Evolutionary conservation across 2,797 vertebrate genomes (phyloP).

Genomic region (Spatula clypeata): DNA sequence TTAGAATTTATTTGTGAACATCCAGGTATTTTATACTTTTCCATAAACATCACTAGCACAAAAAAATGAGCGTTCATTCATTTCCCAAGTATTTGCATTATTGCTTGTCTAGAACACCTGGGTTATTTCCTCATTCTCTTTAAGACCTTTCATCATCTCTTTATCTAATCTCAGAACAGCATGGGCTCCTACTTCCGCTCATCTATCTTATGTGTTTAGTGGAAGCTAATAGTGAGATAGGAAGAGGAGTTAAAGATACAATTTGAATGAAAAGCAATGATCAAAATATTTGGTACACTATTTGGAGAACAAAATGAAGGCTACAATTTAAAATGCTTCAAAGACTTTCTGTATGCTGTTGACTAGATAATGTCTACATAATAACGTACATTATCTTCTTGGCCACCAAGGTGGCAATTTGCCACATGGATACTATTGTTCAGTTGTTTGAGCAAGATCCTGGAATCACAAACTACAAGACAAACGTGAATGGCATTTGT

Average conservation of each 20-base stretch:
- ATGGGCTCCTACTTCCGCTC: conserved; percentile 17
- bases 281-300: conserved; percentile 32
- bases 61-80: conserved; percentile 22
- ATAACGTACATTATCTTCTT: background rate
- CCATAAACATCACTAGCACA: background rate
- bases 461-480: background rate
- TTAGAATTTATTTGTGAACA: conserved; percentile 30
- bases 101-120: conserved; percentile 34
- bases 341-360: background rate
- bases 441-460: background rate
- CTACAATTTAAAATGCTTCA: conserved; percentile 10
- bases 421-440: background rate
- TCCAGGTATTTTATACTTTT: conserved; percentile 27
- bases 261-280: conserved; percentile 41
- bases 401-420: background rate
- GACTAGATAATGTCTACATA: background rate
- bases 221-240: conserved; percentile 25
- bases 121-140: conserved; percentile 37
- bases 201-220: background rate
- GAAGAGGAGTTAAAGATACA: background rate
- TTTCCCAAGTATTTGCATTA: conserved; percentile 47
- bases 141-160: conserved; percentile 49
- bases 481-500: background rate
- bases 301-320: conserved; percentile 12
- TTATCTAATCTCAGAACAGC: conserved; percentile 54